A percentile compares a stretch with the other conserved stretches of the same genome.
Conservation (phyloP, 2,797 vertebrate genomes). For the Labeo calbasu region DNA sequence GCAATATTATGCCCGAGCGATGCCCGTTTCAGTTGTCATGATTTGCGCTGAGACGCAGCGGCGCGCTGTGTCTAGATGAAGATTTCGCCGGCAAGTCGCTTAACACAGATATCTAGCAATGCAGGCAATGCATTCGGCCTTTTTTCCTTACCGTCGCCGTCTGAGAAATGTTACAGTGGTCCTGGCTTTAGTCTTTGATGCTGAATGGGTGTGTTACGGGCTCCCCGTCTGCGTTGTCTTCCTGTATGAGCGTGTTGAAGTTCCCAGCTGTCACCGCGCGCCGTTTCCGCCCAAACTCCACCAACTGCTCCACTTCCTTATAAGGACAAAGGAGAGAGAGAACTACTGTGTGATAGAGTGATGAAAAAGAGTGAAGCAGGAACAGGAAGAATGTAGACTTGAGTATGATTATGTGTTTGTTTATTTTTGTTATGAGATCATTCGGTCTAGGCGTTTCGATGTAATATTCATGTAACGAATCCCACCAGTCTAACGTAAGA, state of each 20-base stretch:
- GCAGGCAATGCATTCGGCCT: neutral
- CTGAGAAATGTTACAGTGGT: conserved; percentile 65
- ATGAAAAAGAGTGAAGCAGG: conserved; percentile 37
- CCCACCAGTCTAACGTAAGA: neutral
- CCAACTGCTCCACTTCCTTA: conserved; percentile 52
- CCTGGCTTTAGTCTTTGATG: conserved; percentile 38
- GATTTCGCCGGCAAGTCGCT: conserved; percentile 11
- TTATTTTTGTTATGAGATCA: neutral
- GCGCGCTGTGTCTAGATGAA: neutral
- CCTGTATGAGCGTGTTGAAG: conserved; percentile 71
- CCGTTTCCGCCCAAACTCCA: conserved; percentile 73
- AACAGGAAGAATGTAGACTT: conserved; percentile 29
- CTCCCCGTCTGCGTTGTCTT: conserved; percentile 69
- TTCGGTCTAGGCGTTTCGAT: neutral
- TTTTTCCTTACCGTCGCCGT: conserved; percentile 70
- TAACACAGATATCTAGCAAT: neutral
- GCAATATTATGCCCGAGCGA: neutral
- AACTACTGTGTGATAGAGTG: conserved; percentile 14
- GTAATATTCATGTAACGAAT: neutral
- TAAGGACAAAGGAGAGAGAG: conserved; percentile 58
- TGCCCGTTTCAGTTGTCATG: conserved; percentile 24
- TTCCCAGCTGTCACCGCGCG: conserved; percentile 79
- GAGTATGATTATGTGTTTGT: neutral
- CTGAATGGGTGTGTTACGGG: conserved; percentile 54
- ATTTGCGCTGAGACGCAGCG: conserved; percentile 9